Percentiles rank a stretch among this genome's conserved stretches.
Conservation (phyloP, 1,140 invertebrate genomes). For the Cepaea nemoralis region DNA sequence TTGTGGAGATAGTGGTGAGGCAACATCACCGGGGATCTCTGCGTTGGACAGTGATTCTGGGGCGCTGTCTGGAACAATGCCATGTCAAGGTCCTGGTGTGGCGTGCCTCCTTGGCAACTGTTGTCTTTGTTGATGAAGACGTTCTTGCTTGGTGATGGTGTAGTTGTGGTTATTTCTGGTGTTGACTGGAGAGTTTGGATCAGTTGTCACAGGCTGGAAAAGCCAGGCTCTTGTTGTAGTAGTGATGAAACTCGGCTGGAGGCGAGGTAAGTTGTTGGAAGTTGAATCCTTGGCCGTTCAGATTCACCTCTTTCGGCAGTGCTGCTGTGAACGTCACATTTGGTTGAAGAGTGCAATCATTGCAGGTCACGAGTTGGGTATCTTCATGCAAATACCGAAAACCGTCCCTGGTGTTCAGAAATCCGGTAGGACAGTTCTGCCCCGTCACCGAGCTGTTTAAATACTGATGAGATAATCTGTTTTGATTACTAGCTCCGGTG, state of each 20-base stretch:
- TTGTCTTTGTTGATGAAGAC: neutral
- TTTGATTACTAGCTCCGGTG: neutral
- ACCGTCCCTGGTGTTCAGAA: neutral
- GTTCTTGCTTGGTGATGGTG: neutral
- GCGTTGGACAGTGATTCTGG: neutral
- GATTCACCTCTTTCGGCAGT: neutral
- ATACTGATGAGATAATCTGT: conserved; percentile 25
- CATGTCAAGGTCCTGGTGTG: neutral
- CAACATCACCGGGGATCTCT: neutral
- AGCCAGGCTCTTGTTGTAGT: conserved; percentile 24
- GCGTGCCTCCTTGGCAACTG: neutral
- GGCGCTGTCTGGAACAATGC: neutral
- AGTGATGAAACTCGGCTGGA: conserved; percentile 19
- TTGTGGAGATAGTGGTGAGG: neutral
- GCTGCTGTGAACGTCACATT: conserved; percentile 12
- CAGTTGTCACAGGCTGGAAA: neutral
- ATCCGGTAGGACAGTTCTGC: neutral
- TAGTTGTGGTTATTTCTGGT: neutral
- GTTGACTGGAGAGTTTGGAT: neutral
- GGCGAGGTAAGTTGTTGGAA: neutral
- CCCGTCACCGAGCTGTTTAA: conserved; percentile 15
- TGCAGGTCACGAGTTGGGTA: too few species aligned
- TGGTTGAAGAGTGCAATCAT: neutral
- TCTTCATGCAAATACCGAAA: neutral
- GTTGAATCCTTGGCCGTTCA: neutral